A percentile compares a stretch with the other conserved stretches of the same genome.
Conservation (phyloP, 2,888 invertebrate genomes). For the Lottia gigantea region DNA sequence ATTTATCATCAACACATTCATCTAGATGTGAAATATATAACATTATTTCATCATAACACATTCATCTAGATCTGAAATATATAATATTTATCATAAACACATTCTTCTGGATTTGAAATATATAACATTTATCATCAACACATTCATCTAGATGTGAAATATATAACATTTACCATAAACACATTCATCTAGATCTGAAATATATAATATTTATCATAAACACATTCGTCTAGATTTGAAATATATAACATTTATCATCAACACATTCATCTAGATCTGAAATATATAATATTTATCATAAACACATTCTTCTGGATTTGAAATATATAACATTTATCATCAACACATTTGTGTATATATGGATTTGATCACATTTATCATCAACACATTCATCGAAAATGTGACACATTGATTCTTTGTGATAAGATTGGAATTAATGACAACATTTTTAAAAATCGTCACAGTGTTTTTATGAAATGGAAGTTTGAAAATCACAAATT, state of each 20-base stretch:
- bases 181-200: too few relatives aligned
- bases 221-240: too few relatives aligned
- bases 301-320: too few relatives aligned
- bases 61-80: conserved; percentile 79
- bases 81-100: conserved; percentile 73
- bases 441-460: too few relatives aligned
- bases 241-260: too few relatives aligned
- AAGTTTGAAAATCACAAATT: too few relatives aligned
- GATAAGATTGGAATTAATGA: too few relatives aligned
- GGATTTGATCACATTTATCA: conserved; percentile 68
- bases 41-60: conserved; percentile 76
- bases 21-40: conserved; percentile 75
- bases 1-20: conserved; percentile 75
- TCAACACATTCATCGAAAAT: conserved; percentile 79
- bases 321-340: conserved; percentile 33
- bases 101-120: conserved; percentile 81
- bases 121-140: conserved; percentile 71
- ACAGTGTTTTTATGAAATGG: too few relatives aligned
- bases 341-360: conserved; percentile 84
- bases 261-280: too few relatives aligned
- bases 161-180: neutral
- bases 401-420: too few relatives aligned
- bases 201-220: too few relatives aligned
- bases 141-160: conserved; percentile 83
- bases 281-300: too few relatives aligned